phyloP scores from a whole-genome alignment of 2,888 invertebrate genomes.

The Cantharis lateralis region DNA sequence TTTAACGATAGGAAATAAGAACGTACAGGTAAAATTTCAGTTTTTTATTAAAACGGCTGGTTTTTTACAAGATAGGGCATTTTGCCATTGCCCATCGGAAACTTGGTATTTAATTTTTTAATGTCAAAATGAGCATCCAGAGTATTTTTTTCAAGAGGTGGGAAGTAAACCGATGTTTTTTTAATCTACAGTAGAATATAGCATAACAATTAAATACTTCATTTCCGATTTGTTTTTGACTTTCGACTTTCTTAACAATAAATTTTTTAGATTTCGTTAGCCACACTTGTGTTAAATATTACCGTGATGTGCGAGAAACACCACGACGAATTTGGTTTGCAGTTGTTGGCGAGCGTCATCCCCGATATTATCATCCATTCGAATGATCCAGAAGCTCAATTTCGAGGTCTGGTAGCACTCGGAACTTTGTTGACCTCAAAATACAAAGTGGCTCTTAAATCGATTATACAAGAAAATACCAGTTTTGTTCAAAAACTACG shows the following conservation, averaged over 20 bases:
- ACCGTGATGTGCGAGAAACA: conserved; percentile 66
- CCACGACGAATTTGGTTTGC: conserved; percentile 58
- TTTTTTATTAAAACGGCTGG: too few relatives aligned
- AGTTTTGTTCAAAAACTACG: conserved; percentile 48
- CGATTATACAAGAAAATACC: conserved; percentile 48
- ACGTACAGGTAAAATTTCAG: conserved; percentile 61
- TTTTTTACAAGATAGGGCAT: too few relatives aligned
- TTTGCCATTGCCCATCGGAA: too few relatives aligned
- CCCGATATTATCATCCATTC: conserved; percentile 61
- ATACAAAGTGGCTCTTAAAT: conserved; percentile 57
- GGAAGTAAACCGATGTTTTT: too few relatives aligned
- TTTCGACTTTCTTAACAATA: too few relatives aligned
- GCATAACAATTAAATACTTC: too few relatives aligned
- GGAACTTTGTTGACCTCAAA: conserved; percentile 68
- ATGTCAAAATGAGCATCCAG: too few relatives aligned
- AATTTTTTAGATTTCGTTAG: conserved; percentile 68
- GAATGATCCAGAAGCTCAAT: conserved; percentile 74
- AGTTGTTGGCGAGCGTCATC: conserved; percentile 60
- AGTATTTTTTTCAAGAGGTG: too few relatives aligned
- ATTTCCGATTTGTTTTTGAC: too few relatives aligned
- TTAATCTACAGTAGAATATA: too few relatives aligned
- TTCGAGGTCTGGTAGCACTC: conserved; percentile 75
- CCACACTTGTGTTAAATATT: conserved; percentile 75
- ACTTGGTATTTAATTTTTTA: too few relatives aligned
- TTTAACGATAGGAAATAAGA: conserved; percentile 62